phyloP scores from a whole-genome alignment of 1,140 invertebrate species.

The Leptinotarsa defecta region DNA sequence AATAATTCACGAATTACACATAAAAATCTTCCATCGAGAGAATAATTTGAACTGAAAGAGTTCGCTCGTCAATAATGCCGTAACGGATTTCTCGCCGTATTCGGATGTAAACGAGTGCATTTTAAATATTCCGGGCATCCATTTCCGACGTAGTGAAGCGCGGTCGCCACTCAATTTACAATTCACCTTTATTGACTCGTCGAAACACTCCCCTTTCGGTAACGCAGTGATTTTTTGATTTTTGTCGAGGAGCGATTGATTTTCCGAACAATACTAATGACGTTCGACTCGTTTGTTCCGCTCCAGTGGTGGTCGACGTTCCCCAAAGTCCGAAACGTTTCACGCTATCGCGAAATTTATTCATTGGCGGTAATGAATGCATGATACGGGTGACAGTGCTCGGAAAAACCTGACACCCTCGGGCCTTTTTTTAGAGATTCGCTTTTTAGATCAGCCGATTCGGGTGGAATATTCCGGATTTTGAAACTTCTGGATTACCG shows the following conservation, averaged over 20 bases:
- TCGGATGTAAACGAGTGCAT: slow-evolving; percentile 2
- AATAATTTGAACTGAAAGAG: not conserved
- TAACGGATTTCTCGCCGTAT: not conserved
- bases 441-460: too few relatives aligned
- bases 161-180: slow-evolving; percentile 8
- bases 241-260: not conserved
- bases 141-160: not conserved
- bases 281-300: not conserved
- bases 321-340: too few relatives aligned
- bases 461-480: too few relatives aligned
- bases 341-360: too few relatives aligned
- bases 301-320: not conserved
- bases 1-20: not conserved
- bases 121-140: slow-evolving; percentile 8
- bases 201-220: not conserved
- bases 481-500: too few relatives aligned
- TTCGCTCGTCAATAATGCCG: not conserved
- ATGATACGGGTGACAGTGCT: too few relatives aligned
- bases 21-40: not conserved
- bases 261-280: not conserved
- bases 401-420: too few relatives aligned
- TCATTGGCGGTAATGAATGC: too few relatives aligned
- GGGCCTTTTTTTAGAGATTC: too few relatives aligned
- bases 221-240: not conserved
- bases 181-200: slow-evolving; percentile 8